These are phyloP conservation scores for Bos javanicus DNA, from an alignment of 2,113 vertebrate genomes.

Conservation along the genomic window DNA sequence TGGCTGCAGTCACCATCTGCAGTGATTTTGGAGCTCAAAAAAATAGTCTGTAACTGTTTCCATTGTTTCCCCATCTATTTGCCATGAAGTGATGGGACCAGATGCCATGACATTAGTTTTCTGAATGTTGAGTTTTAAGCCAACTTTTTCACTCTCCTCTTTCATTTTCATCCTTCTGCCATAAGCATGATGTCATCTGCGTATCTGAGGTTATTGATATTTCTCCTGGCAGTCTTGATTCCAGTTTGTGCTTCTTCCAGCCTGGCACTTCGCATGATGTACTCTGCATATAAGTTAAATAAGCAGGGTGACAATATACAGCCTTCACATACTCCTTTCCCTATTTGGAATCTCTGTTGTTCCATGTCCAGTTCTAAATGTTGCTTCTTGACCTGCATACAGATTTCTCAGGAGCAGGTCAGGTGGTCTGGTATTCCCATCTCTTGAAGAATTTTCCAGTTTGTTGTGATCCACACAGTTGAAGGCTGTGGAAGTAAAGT, in stretches of 20 bases:
- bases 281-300: background rate
- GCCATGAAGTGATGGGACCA: background rate
- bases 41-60: background rate
- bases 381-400: background rate
- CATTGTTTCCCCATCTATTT: background rate
- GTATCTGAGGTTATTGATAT: background rate
- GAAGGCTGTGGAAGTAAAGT: background rate
- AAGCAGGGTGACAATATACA: background rate
- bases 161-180: background rate
- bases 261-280: rapidly evolving
- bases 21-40: background rate
- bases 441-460: background rate
- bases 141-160: background rate
- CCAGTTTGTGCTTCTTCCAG: background rate
- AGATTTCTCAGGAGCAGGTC: background rate
- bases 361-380: background rate
- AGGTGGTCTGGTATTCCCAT: background rate
- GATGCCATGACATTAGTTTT: background rate
- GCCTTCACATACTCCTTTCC: background rate
- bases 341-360: background rate
- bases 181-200: background rate
- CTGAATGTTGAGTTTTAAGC: background rate
- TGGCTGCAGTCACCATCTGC: background rate
- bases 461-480: background rate
- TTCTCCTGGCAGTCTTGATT: background rate